Conservation (phyloP, 2,113 vertebrate genomes). For the Dipodomys stephensi region DNA sequence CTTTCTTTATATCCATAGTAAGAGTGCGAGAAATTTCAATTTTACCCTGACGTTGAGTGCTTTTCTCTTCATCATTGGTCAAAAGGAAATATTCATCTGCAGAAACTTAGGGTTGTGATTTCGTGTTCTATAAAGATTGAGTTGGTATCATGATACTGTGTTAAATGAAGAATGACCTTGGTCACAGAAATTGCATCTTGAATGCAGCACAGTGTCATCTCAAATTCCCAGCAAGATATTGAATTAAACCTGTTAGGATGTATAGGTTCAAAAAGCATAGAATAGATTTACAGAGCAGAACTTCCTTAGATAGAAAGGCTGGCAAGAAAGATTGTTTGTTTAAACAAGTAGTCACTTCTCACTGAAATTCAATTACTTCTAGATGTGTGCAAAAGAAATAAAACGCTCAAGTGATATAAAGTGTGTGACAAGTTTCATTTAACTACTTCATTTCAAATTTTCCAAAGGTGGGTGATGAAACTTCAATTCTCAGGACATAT, state of each 20-base stretch:
- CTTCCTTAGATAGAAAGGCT: conserved; percentile 56
- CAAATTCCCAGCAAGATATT: conserved; percentile 41
- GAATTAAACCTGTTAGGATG: conserved; percentile 65
- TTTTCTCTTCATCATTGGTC: conserved; percentile 14
- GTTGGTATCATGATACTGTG: conserved; percentile 32
- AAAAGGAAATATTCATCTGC: conserved; percentile 59
- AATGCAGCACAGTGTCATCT: conserved; percentile 49
- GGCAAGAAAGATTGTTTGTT: conserved; percentile 71
- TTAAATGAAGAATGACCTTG: conserved; percentile 60
- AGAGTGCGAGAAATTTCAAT: conserved; percentile 38
- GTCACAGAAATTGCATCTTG: conserved; percentile 57
- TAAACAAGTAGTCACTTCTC: conserved; percentile 75
- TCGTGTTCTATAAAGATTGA: conserved; percentile 50
- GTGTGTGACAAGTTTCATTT: conserved; percentile 72
- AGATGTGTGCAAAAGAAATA: conserved; percentile 65
- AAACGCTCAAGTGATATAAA: conserved; percentile 70
- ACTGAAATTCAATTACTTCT: conserved; percentile 71
- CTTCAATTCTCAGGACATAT: conserved; percentile 55
- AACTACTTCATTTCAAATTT: conserved; percentile 69
- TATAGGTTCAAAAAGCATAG: conserved; percentile 46
- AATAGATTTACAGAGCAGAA: conserved; percentile 69
- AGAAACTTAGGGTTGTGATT: conserved; percentile 23
- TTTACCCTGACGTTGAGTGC: conserved; percentile 14
- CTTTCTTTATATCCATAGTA: conserved; percentile 1
- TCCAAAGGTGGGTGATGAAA: conserved; percentile 62